A percentile compares a stretch with the other conserved stretches of the same genome.
These are phyloP conservation scores for Pseudoips prasinana DNA, from an alignment of 2,888 invertebrate species.

Conservation along the genomic window DNA sequence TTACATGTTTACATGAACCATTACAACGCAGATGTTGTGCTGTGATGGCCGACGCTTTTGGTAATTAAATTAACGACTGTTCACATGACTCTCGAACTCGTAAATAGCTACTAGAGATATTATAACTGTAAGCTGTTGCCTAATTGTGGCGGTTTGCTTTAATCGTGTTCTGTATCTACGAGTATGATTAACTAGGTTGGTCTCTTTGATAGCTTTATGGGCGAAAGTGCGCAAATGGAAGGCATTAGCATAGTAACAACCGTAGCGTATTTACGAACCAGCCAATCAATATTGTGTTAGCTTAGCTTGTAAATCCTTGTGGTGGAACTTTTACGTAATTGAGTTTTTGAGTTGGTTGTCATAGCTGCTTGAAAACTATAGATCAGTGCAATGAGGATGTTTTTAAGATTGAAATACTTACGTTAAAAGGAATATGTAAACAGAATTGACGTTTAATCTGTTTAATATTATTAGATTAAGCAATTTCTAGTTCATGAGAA, in stretches of 20 bases:
- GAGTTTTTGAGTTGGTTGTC: conserved; percentile 10
- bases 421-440: too few species aligned
- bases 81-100: conserved; percentile 21
- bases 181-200: conserved; percentile 13
- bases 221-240: conserved; percentile 13
- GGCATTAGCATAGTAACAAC: conserved; percentile 5
- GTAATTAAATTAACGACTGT: conserved; percentile 27
- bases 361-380: conserved; percentile 12
- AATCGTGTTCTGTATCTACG: conserved; percentile 3
- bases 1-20: too few species aligned
- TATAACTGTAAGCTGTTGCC: conserved; percentile 11
- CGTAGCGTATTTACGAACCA: conserved; percentile 17
- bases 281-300: conserved; percentile 14
- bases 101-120: conserved; percentile 3
- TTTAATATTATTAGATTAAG: too few species aligned
- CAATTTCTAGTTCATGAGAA: too few species aligned
- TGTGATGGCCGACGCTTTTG: conserved; percentile 19
- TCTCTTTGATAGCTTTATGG: conserved; percentile 13
- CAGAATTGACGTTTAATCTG: too few species aligned
- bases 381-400: too few species aligned
- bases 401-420: too few species aligned
- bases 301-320: conserved; percentile 8
- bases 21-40: neutral
- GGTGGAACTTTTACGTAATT: conserved; percentile 9
- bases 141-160: conserved; percentile 11